Evolutionary conservation across 2,888 invertebrate genomes (phyloP).

Genomic region (Chymomyza caudatula): DNA sequence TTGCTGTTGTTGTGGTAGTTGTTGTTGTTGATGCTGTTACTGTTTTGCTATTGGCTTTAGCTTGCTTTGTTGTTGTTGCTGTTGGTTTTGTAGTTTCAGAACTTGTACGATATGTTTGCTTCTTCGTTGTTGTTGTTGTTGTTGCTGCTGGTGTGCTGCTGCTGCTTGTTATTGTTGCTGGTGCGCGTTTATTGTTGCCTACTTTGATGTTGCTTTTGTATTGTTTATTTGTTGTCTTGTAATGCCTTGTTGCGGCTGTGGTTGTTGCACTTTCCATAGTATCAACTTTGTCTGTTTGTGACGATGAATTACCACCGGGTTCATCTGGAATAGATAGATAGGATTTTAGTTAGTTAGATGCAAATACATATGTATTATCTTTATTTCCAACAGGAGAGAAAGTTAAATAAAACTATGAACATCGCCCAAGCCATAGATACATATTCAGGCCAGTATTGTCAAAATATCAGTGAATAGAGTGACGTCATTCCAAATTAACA

Average conservation of each 20-base stretch:
- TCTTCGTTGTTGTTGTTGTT: constrained; percentile 51
- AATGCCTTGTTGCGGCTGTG: constrained; percentile 58
- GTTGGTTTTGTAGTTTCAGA: constrained; percentile 37
- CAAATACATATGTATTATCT: neutral
- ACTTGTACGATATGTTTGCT: constrained; percentile 70
- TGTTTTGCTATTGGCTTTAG: constrained; percentile 29
- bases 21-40: constrained; percentile 34
- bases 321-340: constrained; percentile 66
- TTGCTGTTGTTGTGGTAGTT: constrained; percentile 37
- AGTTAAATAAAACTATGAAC: neutral
- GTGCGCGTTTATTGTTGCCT: constrained; percentile 41
- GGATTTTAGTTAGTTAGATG: too few species aligned
- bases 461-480: too few species aligned
- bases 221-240: constrained; percentile 51
- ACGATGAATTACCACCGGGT: constrained; percentile 65
- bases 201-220: constrained; percentile 26
- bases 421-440: too few species aligned
- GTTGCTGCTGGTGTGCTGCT: constrained; percentile 28
- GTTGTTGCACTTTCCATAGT: constrained; percentile 75
- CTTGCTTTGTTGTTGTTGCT: constrained; percentile 32
- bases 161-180: constrained; percentile 37
- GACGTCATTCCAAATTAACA: too few species aligned
- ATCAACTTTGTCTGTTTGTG: constrained; percentile 51
- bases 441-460: too few species aligned
- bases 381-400: neutral